phyloP scores from a whole-genome alignment of 2,113 vertebrate genomes.

The Nothobranchius kuhntae region DNA sequence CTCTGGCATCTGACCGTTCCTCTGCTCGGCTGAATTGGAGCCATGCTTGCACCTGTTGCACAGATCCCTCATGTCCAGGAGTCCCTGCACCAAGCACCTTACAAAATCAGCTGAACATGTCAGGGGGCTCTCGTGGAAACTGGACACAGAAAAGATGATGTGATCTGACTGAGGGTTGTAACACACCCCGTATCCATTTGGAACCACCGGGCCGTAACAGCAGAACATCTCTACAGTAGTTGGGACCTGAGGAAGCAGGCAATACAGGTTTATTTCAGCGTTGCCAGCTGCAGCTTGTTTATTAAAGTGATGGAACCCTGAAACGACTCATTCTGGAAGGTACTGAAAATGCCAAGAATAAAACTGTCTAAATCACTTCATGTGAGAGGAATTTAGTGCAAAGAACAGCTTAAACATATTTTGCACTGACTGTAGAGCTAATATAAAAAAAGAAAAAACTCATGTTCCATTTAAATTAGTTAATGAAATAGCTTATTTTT shows the following conservation, averaged over 20 bases:
- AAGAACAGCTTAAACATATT: too few species aligned
- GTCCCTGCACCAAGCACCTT: conserved; percentile 84
- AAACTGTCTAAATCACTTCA: too few species aligned
- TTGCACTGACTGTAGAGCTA: too few species aligned
- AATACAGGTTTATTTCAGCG: conserved; percentile 6
- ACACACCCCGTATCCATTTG: conserved; percentile 90
- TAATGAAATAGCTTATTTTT: too few species aligned
- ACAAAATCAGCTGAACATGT: conserved; percentile 85
- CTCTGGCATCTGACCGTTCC: conserved; percentile 32
- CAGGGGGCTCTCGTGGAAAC: conserved; percentile 86
- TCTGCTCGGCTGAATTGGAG: background rate
- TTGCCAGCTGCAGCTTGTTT: too few species aligned
- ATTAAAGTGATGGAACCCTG: too few species aligned
- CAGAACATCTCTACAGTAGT: conserved; percentile 95
- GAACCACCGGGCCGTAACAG: conserved; percentile 95
- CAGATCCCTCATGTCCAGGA: conserved; percentile 86
- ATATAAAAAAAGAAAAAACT: too few species aligned
- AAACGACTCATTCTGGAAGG: too few species aligned
- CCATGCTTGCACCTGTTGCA: conserved; percentile 70
- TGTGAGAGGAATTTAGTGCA: too few species aligned
- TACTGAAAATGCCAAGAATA: too few species aligned
- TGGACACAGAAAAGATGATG: conserved; percentile 92
- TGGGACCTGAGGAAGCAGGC: conserved; percentile 83
- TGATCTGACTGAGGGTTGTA: conserved; percentile 93
- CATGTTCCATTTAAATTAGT: too few species aligned